Base-by-base conservation (phyloP, 2,888 invertebrate genomes). In the Pseudoips prasinana region DNA sequence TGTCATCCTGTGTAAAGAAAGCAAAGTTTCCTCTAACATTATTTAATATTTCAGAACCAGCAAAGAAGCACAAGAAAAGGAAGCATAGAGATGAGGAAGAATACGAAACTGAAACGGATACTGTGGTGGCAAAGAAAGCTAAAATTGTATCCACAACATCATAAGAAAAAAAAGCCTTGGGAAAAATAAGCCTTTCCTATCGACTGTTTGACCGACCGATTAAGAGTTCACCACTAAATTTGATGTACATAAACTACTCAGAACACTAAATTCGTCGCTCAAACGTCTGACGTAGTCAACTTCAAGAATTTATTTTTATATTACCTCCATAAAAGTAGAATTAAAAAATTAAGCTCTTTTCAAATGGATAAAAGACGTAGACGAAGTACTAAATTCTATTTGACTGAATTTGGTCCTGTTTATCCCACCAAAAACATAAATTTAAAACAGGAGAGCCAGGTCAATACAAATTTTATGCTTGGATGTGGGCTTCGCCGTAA, bases 151-250 rank as follows among this genome's bases (percentile, higher is more conserved):
- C 88, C 1, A 88, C 88, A 10, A 65, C 79, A 8, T 43, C 65
- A n/a, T 88, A 66, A 66, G 22, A 77, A 61, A 47, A 78, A 63
- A 33, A 86, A 83, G 51, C 87, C 87, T 1, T 87, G 86, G 3
- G 68, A 71, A 32, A 87, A 78, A 51, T 65, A 87, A 39, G 88
- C 88, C 87, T 2, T 81, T 79, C 33, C 53, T 74, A 35, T 85
- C 88, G 1, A 82, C 85, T 3, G 82, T 72, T 1, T 62, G 74
- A 10, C 81, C 74, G 2, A 86, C 87, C 3, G 71, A 53, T 23
- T 67, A 57, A 29, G 89, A 88, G 1, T 87, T 73, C 39, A 89
- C 89, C 10, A 81, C 29, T 72, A n/a, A 71, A 29, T 89, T 89
- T 46, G 73, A 67, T 68, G 74, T 89, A 1, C 80, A 79, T 33